These are phyloP conservation scores for Poecilia picta DNA, from an alignment of 2,797 vertebrate species.

Conservation along the genomic window DNA sequence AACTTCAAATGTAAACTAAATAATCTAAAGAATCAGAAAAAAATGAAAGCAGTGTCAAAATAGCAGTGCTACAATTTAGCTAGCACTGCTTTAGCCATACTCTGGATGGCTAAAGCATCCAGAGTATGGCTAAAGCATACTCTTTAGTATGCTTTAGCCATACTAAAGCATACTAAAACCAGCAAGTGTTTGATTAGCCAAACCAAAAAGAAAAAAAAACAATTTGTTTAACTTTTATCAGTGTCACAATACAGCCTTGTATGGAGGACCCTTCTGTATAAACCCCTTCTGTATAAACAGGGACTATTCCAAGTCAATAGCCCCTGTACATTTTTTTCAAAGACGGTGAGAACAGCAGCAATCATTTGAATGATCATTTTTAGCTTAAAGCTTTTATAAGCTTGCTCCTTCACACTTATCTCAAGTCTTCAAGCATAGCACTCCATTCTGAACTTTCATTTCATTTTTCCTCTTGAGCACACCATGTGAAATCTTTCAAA, in stretches of 20 bases:
- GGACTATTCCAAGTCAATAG: no score
- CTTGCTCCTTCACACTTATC: background rate
- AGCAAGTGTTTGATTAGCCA: slow-evolving; percentile 43
- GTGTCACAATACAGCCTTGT: slow-evolving; percentile 93
- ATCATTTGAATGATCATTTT: no score
- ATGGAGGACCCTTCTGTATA: slow-evolving; percentile 92
- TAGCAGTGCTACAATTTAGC: background rate
- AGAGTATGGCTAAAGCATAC: no score
- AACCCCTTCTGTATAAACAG: no score
- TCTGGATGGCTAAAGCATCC: no score
- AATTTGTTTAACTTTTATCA: slow-evolving; percentile 69
- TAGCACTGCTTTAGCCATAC: background rate
- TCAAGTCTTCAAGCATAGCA: background rate
- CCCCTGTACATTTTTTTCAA: background rate
- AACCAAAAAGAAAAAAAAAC: background rate
- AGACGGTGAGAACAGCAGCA: background rate
- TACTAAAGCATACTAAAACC: no score
- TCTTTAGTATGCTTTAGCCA: no score
- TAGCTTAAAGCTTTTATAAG: background rate
- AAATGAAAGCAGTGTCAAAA: background rate
- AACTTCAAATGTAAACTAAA: background rate
- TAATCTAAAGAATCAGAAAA: background rate
- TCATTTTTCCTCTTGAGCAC: background rate
- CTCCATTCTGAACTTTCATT: background rate
- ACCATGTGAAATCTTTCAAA: background rate